Base-by-base conservation (phyloP, 2,888 invertebrate genomes). In the Phoenoteleia sp. region DNA sequence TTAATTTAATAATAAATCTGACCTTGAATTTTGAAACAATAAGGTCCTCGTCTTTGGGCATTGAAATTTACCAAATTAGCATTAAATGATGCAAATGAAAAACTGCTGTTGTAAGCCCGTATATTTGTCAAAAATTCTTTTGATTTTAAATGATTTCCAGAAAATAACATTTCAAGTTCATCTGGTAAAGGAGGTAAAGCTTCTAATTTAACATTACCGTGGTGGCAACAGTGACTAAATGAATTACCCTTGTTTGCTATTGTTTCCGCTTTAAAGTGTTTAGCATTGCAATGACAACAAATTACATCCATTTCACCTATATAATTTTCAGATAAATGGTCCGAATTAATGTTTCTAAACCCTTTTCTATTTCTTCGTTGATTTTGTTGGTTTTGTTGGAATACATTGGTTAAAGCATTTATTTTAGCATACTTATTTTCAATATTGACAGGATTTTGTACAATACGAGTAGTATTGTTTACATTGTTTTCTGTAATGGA, bases 261-360 rank as follows among this genome's bases (percentile, higher is more conserved):
- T 58, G 39, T 54, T 58, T 58, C 58, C 1, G 58, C 33, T 58
- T 36, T 33, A 36, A 58, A 58, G 21, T 58, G 36, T 58, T 27
- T 69, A 13, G 81, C 81, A 9, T 45, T 25, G 15, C 81, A 81
- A 71, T 81, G 47, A 5, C 47, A 33, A 49, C 75, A 76, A 1
- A 29, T 13, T 3, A 60, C 62, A 15, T 54, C 25, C 80, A 80
- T 80, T 23, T 6, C 11, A 15, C 72, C 80, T 13, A 52, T 29
- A 27, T 80, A 80, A 80, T 72, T 52, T 54, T 80, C 71, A 17
- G 11, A 13, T 21, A 58, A n/a, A 36, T 33, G 33, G 2, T 33
- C 13, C 15, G 4, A 17, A 45, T 3, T 15, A 4, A 45, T n/a
- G 17, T 45, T 45, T 2, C 2, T 2, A 7, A 15, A 45, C 15